phyloP scores from a whole-genome alignment of 2,113 vertebrate species.

The Neofelis nebulosa region DNA sequence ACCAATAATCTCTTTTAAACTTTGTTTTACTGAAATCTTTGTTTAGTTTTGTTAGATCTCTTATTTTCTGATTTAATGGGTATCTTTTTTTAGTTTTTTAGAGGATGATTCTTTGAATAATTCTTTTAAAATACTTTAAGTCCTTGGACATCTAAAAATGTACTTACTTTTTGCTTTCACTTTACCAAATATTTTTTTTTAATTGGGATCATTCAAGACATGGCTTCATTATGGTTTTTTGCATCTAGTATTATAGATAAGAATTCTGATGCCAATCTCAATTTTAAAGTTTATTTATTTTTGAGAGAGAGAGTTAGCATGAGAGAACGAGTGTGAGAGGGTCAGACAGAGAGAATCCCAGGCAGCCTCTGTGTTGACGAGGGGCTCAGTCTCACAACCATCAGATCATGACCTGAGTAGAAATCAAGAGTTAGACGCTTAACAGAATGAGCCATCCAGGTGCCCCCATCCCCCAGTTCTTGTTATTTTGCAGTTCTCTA shows the following conservation, averaged over 20 bases:
- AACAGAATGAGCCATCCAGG: too few species aligned
- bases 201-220: not conserved
- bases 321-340: not conserved
- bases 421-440: too few species aligned
- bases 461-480: not conserved
- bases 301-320: too few species aligned
- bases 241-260: not conserved
- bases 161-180: conserved; percentile 4
- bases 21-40: not conserved
- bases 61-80: not conserved
- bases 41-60: not conserved
- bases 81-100: not conserved
- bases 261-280: not conserved
- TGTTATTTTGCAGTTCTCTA: not conserved
- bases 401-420: too few species aligned
- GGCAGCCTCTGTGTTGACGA: too few species aligned
- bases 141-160: not conserved
- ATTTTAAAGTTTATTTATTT: not conserved
- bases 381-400: too few species aligned
- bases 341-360: too few species aligned
- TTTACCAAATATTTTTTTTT: not conserved
- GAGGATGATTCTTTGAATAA: not conserved
- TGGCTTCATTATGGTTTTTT: not conserved
- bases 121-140: conserved; percentile 14
- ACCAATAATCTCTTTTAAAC: conserved; percentile 20